Conservation (phyloP, 2,113 vertebrate species). For the Sorex fumeus region DNA sequence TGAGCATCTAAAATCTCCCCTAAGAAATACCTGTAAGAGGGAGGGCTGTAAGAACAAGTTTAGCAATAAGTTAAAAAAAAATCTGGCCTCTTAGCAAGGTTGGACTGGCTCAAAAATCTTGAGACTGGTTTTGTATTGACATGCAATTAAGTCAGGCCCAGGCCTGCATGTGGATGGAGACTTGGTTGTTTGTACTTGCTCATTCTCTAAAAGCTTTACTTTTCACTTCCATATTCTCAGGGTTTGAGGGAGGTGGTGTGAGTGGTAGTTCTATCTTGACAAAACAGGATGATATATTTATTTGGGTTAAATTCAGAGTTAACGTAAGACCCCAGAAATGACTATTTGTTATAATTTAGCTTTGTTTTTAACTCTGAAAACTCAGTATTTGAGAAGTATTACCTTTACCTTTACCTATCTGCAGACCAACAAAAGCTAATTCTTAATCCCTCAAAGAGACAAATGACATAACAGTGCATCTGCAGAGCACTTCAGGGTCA, state of each 20-base stretch:
- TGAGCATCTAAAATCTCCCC: background rate
- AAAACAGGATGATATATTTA: conserved; percentile 24
- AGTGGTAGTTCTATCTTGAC: background rate
- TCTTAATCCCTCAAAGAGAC: conserved; percentile 23
- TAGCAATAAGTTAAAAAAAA: background rate
- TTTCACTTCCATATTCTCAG: conserved; percentile 22
- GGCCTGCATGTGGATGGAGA: conserved; percentile 42
- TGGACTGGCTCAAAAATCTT: background rate
- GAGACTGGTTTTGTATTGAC: background rate
- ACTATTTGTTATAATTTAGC: background rate
- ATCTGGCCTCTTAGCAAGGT: background rate
- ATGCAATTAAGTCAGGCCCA: background rate
- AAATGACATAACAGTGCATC: background rate
- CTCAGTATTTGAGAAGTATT: conserved; percentile 33
- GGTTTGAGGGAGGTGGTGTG: background rate
- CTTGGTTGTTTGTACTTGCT: conserved; percentile 1
- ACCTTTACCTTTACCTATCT: no score
- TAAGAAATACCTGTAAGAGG: background rate
- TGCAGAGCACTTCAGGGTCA: background rate
- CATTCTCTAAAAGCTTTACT: background rate
- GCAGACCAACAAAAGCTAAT: background rate
- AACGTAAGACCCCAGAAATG: conserved; percentile 16
- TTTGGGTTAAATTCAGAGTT: conserved; percentile 42
- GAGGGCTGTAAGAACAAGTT: conserved; percentile 31
- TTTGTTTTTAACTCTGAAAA: conserved; percentile 3